Conservation (phyloP, 2,888 invertebrate species). For the Caenorhabditis panamensis region DNA sequence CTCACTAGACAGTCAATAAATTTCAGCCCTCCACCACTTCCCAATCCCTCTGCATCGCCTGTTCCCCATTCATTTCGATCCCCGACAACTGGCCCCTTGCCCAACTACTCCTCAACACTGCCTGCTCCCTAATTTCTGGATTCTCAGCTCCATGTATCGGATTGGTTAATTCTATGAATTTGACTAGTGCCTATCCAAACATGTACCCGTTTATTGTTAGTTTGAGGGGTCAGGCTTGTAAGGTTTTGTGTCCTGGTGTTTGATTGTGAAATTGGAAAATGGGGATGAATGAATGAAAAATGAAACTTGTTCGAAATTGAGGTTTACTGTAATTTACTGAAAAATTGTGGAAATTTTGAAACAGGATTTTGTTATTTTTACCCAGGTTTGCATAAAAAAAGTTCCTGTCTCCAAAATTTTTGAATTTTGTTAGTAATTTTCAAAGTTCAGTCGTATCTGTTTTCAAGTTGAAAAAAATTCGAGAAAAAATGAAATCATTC, state of each 20-base stretch:
- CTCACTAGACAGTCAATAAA: no score
- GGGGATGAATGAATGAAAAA: background rate
- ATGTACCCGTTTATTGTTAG: slow-evolving; percentile 22
- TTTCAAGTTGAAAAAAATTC: no score
- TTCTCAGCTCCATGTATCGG: slow-evolving; percentile 14
- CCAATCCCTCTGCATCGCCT: slow-evolving; percentile 15
- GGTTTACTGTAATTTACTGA: no score
- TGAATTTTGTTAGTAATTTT: no score
- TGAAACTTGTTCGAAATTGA: no score
- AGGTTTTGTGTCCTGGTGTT: background rate
- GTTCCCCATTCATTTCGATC: slow-evolving; percentile 11
- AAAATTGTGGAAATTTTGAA: no score
- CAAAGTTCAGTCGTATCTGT: no score
- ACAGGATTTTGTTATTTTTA: no score
- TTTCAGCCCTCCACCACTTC: background rate
- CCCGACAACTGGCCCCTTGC: slow-evolving; percentile 24
- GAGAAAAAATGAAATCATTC: no score
- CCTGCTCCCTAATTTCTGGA: slow-evolving; percentile 10
- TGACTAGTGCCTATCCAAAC: slow-evolving; percentile 11
- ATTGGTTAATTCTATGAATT: slow-evolving; percentile 21
- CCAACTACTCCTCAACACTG: slow-evolving; percentile 21
- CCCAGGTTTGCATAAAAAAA: no score
- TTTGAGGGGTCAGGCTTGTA: slow-evolving; percentile 13
- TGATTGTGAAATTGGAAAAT: background rate
- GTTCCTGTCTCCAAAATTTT: no score